A percentile compares a stretch with the other conserved stretches of the same genome.
Evolutionary conservation across 1,140 invertebrate genomes (phyloP).

Genomic region (Aphidius ervi): DNA sequence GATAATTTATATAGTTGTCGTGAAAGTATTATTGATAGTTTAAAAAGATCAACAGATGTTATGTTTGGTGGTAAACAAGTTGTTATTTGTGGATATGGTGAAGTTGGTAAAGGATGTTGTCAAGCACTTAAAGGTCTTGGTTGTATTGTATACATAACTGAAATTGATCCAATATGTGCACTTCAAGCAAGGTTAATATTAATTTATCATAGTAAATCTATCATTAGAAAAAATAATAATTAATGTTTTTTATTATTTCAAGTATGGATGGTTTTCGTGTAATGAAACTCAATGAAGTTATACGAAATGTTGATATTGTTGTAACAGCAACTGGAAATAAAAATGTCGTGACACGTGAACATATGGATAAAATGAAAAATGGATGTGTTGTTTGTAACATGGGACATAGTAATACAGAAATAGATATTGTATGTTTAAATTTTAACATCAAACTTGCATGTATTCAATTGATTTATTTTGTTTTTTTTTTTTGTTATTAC

Average conservation of each 20-base stretch:
- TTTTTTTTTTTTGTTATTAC: conserved; percentile 28
- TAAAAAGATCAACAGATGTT: conserved; percentile 93
- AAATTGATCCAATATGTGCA: conserved; percentile 98
- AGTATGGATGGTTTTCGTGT: conserved; percentile 98
- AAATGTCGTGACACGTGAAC: conserved; percentile 89
- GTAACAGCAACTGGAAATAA: conserved; percentile 97
- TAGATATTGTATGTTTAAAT: conserved; percentile 78
- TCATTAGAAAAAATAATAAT: conserved; percentile 9
- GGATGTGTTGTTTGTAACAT: conserved; percentile 97
- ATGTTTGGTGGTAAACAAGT: conserved; percentile 99
- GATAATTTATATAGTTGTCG: conserved; percentile 93
- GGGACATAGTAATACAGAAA: conserved; percentile 98
- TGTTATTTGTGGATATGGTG: conserved; percentile 94
- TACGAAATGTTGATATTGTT: conserved; percentile 88
- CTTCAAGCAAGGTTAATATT: conserved; percentile 81
- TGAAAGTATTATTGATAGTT: conserved; percentile 83
- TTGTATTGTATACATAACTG: conserved; percentile 91
- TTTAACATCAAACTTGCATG: background rate
- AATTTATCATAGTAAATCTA: conserved; percentile 10
- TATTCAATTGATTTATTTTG: too few species aligned
- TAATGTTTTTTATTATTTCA: conserved; percentile 29
- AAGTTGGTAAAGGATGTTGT: conserved; percentile 97
- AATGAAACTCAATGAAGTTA: conserved; percentile 92
- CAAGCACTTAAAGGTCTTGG: conserved; percentile 92
- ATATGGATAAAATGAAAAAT: conserved; percentile 97